phyloP scores from a whole-genome alignment of 2,888 invertebrate species.

The Spatulosminthurus flaviceps region DNA sequence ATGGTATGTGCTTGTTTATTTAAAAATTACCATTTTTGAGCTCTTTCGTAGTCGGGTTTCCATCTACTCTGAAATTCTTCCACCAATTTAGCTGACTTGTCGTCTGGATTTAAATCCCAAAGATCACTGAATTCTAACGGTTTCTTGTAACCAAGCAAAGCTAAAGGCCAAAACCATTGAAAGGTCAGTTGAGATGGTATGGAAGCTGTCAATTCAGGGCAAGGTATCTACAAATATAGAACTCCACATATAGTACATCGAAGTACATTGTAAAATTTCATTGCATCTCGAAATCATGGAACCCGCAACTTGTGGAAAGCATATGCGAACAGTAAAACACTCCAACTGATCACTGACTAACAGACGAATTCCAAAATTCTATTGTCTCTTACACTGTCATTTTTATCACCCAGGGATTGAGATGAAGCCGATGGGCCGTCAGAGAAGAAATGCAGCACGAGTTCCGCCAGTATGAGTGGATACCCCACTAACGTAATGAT shows the following conservation, averaged over 20 bases:
- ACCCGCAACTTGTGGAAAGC: too few relatives aligned
- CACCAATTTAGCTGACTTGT: slow-evolving; percentile 65
- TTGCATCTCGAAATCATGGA: too few relatives aligned
- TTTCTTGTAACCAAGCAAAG: slow-evolving; percentile 68
- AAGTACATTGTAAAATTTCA: too few relatives aligned
- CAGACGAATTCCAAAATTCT: too few relatives aligned
- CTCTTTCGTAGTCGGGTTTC: slow-evolving; percentile 55
- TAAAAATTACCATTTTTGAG: background rate
- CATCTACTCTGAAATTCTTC: slow-evolving; percentile 66
- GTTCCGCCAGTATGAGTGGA: background rate
- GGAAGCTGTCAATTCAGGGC: slow-evolving; percentile 68
- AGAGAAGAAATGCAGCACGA: slow-evolving; percentile 1
- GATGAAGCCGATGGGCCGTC: background rate
- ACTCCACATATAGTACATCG: too few relatives aligned
- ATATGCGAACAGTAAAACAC: too few relatives aligned
- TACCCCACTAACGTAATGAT: slow-evolving; percentile 53
- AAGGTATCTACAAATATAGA: slow-evolving; percentile 51
- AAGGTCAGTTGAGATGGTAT: slow-evolving; percentile 69
- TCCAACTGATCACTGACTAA: too few relatives aligned
- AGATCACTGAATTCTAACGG: slow-evolving; percentile 69
- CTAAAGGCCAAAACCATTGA: slow-evolving; percentile 70
- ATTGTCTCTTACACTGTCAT: too few relatives aligned
- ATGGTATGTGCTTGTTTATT: too few relatives aligned
- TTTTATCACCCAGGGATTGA: too few relatives aligned
- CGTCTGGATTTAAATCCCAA: slow-evolving; percentile 69